Base-by-base conservation (phyloP, 2,113 vertebrate species). In the Arvicanthis niloticus region DNA sequence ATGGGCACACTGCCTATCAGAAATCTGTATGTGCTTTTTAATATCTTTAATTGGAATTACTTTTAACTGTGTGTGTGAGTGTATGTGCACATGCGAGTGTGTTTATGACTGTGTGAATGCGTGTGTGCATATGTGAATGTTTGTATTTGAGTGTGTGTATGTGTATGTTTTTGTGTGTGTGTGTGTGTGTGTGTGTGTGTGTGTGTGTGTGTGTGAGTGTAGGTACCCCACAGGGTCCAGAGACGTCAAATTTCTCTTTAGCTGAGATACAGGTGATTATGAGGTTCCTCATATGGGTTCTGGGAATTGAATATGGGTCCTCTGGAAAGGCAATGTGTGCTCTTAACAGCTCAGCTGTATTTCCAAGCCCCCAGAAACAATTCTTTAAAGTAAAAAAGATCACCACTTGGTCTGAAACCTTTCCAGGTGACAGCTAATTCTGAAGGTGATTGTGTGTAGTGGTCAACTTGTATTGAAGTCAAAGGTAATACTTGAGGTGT, bases 401-500 rank as follows among this genome's bases (percentile, higher is more conserved):
- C 34, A 16, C 21, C 48, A 11, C 26, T 34, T 17, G 10, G 58
- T 62, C 81, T 37, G 40, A 22, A 31, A 31, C 58, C 31, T 17
- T 7, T 11, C 1, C 75, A 29, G 31, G 26, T 3, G 17, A 34
- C 31, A 15, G 78, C 81, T 48, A 21, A 12, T 3, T 26, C 42
- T 31, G 17, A 40, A 45, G n/a, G 11, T 3, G n/a, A 16, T 40
- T 29, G 3, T 26, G 11, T 10, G 16, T 8, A 2, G 29, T 22
- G 1, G 2, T 31, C 77, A 9, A 1, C 1, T 89, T 9, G 56
- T 42, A 72, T 48, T 37, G n/a, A 88, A 68, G 48, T 42, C 37
- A 26, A 19, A 1, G 51, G 26, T 8, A 4, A 29, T 13, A 8
- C 2, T 60, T 15, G 34, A 42, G 17, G 1, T 26, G 1, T 13